Evolutionary conservation across 2,888 invertebrate genomes (phyloP).

Genomic region (Rhimphoctona megacephalus): DNA sequence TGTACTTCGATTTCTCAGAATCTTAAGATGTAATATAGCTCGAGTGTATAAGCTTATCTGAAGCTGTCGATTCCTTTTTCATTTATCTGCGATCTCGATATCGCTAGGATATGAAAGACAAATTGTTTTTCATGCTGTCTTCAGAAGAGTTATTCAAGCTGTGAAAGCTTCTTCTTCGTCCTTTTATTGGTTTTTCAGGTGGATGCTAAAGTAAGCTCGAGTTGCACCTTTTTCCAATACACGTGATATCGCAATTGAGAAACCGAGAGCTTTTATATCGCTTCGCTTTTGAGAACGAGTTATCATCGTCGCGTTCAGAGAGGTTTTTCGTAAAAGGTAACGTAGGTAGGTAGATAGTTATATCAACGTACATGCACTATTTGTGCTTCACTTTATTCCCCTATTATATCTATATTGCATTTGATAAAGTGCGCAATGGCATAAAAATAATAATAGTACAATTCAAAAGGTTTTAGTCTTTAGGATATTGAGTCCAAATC

Average conservation of each 20-base stretch:
- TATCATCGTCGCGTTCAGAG: slow-evolving; percentile 26
- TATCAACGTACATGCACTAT: slow-evolving; percentile 7
- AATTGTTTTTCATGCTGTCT: slow-evolving; percentile 38
- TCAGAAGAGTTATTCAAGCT: slow-evolving; percentile 20
- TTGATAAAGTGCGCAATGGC: neutral
- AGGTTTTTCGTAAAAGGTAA: slow-evolving; percentile 7
- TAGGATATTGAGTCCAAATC: neutral
- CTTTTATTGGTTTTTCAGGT: slow-evolving; percentile 22
- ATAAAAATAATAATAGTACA: neutral
- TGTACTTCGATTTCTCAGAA: slow-evolving; percentile 9
- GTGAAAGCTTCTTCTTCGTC: slow-evolving; percentile 24
- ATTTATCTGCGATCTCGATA: slow-evolving; percentile 28
- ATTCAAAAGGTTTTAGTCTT: neutral
- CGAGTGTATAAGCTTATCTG: slow-evolving; percentile 11
- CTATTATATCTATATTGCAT: slow-evolving; percentile 11
- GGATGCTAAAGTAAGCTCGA: slow-evolving; percentile 28
- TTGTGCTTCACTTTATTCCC: neutral
- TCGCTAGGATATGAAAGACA: slow-evolving; percentile 31
- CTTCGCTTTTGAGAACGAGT: slow-evolving; percentile 28
- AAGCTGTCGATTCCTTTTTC: neutral
- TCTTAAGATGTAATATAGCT: slow-evolving; percentile 47
- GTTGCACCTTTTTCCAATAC: slow-evolving; percentile 30
- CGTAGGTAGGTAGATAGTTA: neutral
- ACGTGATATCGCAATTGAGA: slow-evolving; percentile 20
- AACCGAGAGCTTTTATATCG: slow-evolving; percentile 39